These are phyloP conservation scores for Tarsius wallacei DNA, from an alignment of 2,797 vertebrate genomes.

Conservation along the genomic window DNA sequence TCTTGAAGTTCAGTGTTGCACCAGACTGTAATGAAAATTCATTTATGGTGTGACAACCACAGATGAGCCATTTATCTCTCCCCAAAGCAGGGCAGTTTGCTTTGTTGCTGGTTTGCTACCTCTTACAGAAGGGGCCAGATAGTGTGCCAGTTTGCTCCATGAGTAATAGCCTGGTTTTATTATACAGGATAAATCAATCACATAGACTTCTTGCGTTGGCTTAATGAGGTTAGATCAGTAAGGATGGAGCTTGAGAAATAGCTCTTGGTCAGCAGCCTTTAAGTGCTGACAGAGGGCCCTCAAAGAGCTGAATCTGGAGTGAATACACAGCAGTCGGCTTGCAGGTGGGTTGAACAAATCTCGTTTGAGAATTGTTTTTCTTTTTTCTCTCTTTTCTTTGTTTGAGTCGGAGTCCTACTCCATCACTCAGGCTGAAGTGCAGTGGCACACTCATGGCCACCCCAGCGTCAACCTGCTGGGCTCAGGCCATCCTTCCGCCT, in stretches of 20 bases:
- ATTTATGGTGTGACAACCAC: constrained; percentile 69
- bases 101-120: constrained; percentile 83
- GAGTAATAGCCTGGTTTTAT: constrained; percentile 89
- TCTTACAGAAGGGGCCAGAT: constrained; percentile 83
- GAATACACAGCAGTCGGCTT: background rate
- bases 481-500: too few relatives aligned
- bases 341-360: too few relatives aligned
- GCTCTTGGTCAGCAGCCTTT: constrained; percentile 43
- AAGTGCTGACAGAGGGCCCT: constrained; percentile 55
- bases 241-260: constrained; percentile 71
- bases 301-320: background rate
- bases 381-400: background rate
- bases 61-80: constrained; percentile 86
- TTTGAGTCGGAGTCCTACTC: too few relatives aligned
- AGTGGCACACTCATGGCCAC: too few relatives aligned
- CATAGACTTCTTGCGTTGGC: constrained; percentile 65
- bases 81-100: constrained; percentile 64
- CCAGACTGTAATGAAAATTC: constrained; percentile 69
- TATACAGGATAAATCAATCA: constrained; percentile 86
- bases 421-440: too few relatives aligned
- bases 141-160: constrained; percentile 64
- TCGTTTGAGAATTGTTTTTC: too few relatives aligned
- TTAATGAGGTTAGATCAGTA: constrained; percentile 83
- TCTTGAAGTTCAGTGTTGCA: constrained; percentile 68
- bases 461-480: too few relatives aligned